Evolutionary conservation across 2,797 vertebrate genomes (phyloP).

Genomic region (Loris lydekkerianus): DNA sequence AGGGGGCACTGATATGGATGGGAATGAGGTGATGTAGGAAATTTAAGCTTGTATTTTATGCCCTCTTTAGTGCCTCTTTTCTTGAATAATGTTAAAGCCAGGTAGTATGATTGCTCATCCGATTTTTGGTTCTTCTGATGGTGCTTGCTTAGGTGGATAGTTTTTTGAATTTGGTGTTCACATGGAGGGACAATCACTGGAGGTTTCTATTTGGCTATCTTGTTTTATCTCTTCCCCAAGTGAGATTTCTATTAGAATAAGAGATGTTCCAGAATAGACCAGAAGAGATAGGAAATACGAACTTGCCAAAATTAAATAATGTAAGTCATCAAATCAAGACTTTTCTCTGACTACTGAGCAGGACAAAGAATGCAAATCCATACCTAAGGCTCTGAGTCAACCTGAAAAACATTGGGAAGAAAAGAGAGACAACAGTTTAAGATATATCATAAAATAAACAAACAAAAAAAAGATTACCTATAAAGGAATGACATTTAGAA

Average conservation of each 20-base stretch:
- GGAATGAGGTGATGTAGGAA: too few relatives aligned
- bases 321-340: neutral
- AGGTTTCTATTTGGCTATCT: neutral
- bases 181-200: neutral
- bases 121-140: too few relatives aligned
- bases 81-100: too few relatives aligned
- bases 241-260: neutral
- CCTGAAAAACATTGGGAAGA: neutral
- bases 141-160: too few relatives aligned
- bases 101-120: too few relatives aligned
- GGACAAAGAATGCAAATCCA: neutral
- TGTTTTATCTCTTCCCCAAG: neutral
- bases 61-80: too few relatives aligned
- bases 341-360: neutral
- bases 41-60: too few relatives aligned
- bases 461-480: neutral
- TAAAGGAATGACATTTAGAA: neutral
- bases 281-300: conserved; percentile 4
- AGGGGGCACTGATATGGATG: too few relatives aligned
- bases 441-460: neutral
- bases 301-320: neutral
- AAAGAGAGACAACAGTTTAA: neutral
- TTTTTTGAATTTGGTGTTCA: too few relatives aligned
- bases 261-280: neutral
- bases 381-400: neutral